A percentile compares a stretch with the other conserved stretches of the same genome.
These are phyloP conservation scores for Anabas testudineus DNA, from an alignment of 2,797 vertebrate genomes.

Conservation along the genomic window DNA sequence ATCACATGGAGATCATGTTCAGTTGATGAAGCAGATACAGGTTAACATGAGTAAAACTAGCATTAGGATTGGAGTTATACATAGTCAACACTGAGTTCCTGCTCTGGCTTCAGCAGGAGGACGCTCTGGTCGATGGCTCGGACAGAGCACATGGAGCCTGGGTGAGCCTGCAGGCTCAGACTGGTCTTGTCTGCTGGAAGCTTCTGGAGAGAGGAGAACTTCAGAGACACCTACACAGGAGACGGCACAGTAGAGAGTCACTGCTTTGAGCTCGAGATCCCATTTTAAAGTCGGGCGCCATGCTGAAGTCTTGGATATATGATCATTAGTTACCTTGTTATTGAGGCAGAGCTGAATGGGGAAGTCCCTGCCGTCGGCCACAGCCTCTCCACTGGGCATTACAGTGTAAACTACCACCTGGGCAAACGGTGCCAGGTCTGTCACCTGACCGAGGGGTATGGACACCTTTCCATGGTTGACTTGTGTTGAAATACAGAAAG, in stretches of 20 bases:
- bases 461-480: slow-evolving; percentile 83
- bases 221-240: slow-evolving; percentile 85
- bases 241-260: background rate
- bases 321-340: slow-evolving; percentile 84
- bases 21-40: background rate
- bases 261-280: background rate
- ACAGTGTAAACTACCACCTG: slow-evolving; percentile 87
- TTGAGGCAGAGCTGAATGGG: slow-evolving; percentile 84
- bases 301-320: no score
- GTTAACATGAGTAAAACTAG: background rate
- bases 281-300: no score
- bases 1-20: background rate
- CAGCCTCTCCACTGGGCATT: slow-evolving; percentile 79
- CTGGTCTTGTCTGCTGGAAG: slow-evolving; percentile 80
- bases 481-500: slow-evolving; percentile 50
- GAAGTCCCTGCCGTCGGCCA: slow-evolving; percentile 88
- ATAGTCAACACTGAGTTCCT: slow-evolving; percentile 78
- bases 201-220: slow-evolving; percentile 78
- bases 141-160: slow-evolving; percentile 89
- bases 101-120: slow-evolving; percentile 83
- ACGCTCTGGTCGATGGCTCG: slow-evolving; percentile 91
- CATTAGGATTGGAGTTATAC: slow-evolving; percentile 70
- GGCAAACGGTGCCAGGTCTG: slow-evolving; percentile 82
- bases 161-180: slow-evolving; percentile 81
- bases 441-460: slow-evolving; percentile 67